Evolutionary conservation across 1,140 invertebrate species (phyloP).

Genomic region (Globodera ellingtonae): DNA sequence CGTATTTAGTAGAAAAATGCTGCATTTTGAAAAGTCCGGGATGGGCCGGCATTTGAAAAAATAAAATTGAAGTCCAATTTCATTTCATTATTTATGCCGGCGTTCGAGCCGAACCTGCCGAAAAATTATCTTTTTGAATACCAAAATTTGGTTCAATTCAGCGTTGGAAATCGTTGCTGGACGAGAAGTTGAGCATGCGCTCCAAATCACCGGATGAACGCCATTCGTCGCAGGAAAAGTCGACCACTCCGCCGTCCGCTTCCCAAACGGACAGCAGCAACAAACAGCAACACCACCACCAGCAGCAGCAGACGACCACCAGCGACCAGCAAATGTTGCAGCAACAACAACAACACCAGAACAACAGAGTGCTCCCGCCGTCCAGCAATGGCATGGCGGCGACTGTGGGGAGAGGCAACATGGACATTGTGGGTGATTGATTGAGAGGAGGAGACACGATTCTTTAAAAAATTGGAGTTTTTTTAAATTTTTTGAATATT

Average conservation of each 20-base stretch:
- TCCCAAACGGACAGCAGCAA: constrained; percentile 1
- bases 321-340: not conserved
- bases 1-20: too few species aligned
- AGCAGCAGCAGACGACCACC: not conserved
- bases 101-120: too few species aligned
- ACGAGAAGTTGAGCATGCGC: constrained; percentile 31
- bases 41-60: too few species aligned
- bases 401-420: not conserved
- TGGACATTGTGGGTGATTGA: not conserved
- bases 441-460: too few species aligned
- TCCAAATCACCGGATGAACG: constrained; percentile 23
- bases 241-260: not conserved
- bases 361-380: not conserved
- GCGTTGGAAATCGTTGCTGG: constrained; percentile 37
- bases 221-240: constrained; percentile 67
- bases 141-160: constrained; percentile 70
- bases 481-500: too few species aligned
- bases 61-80: too few species aligned
- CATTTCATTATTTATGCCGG: too few species aligned
- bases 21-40: too few species aligned
- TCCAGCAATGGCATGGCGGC: not conserved
- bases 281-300: not conserved
- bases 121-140: too few species aligned
- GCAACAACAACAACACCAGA: not conserved
- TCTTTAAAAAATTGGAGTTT: too few species aligned